Evolutionary conservation across 2,797 vertebrate species (phyloP), one percentile per base, ranked within the genome.

Genomic region (Balearica regulorum): DNA sequence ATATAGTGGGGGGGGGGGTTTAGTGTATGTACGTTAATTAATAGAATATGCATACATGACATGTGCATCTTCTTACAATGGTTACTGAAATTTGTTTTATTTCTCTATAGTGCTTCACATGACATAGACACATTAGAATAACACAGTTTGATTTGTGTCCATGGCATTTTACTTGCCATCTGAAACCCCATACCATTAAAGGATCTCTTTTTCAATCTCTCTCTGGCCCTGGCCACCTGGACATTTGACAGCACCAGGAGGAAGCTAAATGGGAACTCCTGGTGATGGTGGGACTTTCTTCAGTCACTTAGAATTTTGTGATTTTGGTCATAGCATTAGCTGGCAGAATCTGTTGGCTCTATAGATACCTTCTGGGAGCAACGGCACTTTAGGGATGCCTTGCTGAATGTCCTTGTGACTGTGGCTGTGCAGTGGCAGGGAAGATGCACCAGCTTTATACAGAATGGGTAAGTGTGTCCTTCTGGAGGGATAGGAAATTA

Each of bases 1-100:
- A 78, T 73, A 20, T 6, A 31, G 13, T 41, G 41, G 4, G 4
- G 3, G 0, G n/a, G n/a, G n/a, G n/a, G n/a, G n/a, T 64, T 41
- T 65, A 31, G 18, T 20, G 5, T 31, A 22, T 6, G 0, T 55
- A 3, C 49, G 13, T 72, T 76, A 26, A 53, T 76, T 72, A 44
- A 28, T 41, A 35, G 62, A 57, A 68, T 29, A 51, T 11, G 11
- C 5, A 7, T 68, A 65, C 9, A 3, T 55, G 18, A 39, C 15
- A 10, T 13, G 1, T 76, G 22, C 54, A 61, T 75, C 61, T 46
- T 65, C 15, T 61, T 89, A 29, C 3, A 6, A 26, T 61, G 21
- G 9, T 33, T 86, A 28, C 28, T 71, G 20, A 66, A 51, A 39
- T 14, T n/a, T 66, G 33, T 3, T 76, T 48, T 66, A 31, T 82